A percentile compares a stretch with the other conserved stretches of the same genome.
Evolutionary conservation across 2,797 vertebrate species (phyloP).

Genomic region (Amblyopsis hoosieri): DNA sequence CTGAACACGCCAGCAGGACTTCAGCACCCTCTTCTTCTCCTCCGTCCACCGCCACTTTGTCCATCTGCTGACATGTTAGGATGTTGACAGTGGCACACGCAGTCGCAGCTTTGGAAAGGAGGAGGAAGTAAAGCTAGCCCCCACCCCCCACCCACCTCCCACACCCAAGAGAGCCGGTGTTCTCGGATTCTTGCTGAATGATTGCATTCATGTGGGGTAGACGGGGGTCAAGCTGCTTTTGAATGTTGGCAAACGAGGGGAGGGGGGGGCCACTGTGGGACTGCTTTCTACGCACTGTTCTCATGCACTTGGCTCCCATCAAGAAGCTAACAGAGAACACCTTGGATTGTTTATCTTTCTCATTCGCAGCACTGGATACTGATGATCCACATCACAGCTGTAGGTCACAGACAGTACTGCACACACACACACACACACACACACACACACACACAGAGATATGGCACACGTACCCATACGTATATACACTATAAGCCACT

Average conservation of each 20-base stretch:
- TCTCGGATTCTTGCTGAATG: constrained; percentile 46
- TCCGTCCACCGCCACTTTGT: constrained; percentile 28
- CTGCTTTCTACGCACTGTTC: constrained; percentile 36
- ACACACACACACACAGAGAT: constrained; percentile 21
- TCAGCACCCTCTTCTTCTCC: constrained; percentile 37
- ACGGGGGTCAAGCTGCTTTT: constrained; percentile 48
- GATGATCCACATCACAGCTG: constrained; percentile 63
- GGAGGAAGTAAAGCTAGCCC: constrained; percentile 29
- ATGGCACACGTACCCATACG: background rate
- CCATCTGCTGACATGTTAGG: constrained; percentile 9
- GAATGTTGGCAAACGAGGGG: constrained; percentile 58
- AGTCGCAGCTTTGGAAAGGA: constrained; percentile 30
- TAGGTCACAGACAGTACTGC: constrained; percentile 36
- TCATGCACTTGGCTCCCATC: constrained; percentile 54
- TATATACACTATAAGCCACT: constrained; percentile 2
- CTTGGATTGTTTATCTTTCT: constrained; percentile 63
- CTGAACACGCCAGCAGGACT: constrained; percentile 28
- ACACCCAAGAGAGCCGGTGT: constrained; percentile 35
- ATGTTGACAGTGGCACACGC: background rate
- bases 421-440: constrained; percentile 25
- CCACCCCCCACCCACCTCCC: background rate
- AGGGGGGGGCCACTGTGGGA: constrained; percentile 28
- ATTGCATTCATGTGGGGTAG: constrained; percentile 50
- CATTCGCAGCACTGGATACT: constrained; percentile 50
- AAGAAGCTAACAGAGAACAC: constrained; percentile 54